phyloP scores from a whole-genome alignment of 2,113 vertebrate species.

The Notarius quadriscutis region DNA sequence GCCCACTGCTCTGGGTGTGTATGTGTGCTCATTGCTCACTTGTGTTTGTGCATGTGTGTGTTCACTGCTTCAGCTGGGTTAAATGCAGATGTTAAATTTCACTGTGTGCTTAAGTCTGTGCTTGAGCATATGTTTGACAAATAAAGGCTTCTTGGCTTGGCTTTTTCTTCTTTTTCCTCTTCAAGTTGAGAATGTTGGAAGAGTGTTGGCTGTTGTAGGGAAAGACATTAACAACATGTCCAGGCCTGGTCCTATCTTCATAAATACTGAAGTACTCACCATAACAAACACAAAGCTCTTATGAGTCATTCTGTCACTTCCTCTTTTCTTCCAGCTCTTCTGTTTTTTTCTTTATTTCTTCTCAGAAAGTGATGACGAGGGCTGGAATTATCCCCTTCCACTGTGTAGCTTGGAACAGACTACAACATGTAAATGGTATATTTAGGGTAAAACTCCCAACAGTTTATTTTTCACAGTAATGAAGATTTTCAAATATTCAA shows the following conservation, averaged over 20 bases:
- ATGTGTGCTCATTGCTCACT: too few relatives aligned
- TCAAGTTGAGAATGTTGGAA: background rate
- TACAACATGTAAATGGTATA: background rate
- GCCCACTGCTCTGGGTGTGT: too few relatives aligned
- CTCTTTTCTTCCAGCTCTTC: background rate
- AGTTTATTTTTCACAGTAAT: too few relatives aligned
- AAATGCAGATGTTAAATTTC: too few relatives aligned
- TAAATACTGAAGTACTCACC: background rate
- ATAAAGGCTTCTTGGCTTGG: too few relatives aligned
- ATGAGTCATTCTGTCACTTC: constrained; percentile 24
- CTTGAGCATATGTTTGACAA: too few relatives aligned
- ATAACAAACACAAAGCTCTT: background rate
- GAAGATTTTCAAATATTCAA: background rate
- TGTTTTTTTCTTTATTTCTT: background rate
- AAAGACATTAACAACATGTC: background rate
- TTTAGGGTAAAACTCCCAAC: constrained; percentile 2
- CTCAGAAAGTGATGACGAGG: background rate
- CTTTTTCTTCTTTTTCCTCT: too few relatives aligned
- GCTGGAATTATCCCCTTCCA: constrained; percentile 24
- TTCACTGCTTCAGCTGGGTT: too few relatives aligned
- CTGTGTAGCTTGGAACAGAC: background rate
- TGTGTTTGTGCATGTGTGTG: too few relatives aligned
- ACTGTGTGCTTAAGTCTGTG: too few relatives aligned
- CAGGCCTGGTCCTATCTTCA: background rate
- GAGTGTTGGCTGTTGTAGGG: background rate